Conservation (phyloP, 2,888 invertebrate species). For the Tachina fera region DNA sequence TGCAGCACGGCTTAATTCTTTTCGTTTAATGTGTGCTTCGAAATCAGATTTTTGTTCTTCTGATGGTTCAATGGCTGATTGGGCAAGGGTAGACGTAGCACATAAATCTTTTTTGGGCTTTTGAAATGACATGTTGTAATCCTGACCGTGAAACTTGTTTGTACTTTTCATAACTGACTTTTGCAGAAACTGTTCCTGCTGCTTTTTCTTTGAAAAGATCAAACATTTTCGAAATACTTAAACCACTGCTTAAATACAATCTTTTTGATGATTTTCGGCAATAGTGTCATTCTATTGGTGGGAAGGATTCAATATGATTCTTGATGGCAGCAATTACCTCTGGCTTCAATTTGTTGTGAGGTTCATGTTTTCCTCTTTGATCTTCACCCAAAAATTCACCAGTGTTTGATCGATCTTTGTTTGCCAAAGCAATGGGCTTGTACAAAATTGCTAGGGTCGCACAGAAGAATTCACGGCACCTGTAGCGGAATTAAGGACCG, state of each 20-base stretch:
- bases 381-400: conserved; percentile 33
- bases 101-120: conserved; percentile 31
- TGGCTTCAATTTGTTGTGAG: conserved; percentile 21
- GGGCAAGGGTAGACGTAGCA: conserved; percentile 4
- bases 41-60: conserved; percentile 10
- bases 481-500: too few relatives aligned
- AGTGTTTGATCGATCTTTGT: conserved; percentile 45
- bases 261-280: conserved; percentile 10
- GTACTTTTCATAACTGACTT: conserved; percentile 12
- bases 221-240: conserved; percentile 6
- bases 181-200: conserved; percentile 6
- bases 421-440: conserved; percentile 7
- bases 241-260: too few relatives aligned
- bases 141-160: conserved; percentile 12
- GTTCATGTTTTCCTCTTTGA: conserved; percentile 36
- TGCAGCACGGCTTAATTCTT: conserved; percentile 14
- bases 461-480: too few relatives aligned
- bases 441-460: too few relatives aligned
- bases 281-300: conserved; percentile 20
- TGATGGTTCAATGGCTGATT: conserved; percentile 11
- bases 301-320: conserved; percentile 23
- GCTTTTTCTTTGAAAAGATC: conserved; percentile 6
- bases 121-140: conserved; percentile 23
- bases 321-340: conserved; percentile 32
- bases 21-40: conserved; percentile 4